These are phyloP conservation scores for Stichodactyla helianthus DNA, from an alignment of 64 coral and sea anemone species.

Conservation along the genomic window DNA sequence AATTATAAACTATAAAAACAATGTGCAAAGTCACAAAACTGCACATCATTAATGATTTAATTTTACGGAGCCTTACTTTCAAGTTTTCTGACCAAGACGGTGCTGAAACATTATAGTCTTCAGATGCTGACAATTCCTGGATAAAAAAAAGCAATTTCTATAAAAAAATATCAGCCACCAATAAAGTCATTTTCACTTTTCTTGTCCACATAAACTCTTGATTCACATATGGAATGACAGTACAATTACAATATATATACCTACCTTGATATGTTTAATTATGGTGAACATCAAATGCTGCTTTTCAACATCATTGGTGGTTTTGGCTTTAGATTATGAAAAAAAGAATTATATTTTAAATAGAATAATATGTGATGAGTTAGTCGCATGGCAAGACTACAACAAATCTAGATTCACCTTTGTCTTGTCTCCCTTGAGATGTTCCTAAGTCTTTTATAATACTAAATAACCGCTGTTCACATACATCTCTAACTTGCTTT, in stretches of 20 bases:
- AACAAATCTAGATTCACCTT: background rate
- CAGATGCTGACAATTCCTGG: background rate
- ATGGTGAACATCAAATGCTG: conserved; percentile 30
- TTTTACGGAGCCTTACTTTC: background rate
- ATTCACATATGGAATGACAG: background rate
- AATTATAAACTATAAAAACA: too few species aligned
- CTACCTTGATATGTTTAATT: conserved; percentile 53
- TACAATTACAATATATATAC: background rate
- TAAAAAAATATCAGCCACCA: background rate
- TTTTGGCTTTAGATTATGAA: background rate
- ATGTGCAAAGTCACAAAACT: too few species aligned
- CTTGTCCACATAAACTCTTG: too few species aligned
- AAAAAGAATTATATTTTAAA: background rate
- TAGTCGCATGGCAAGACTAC: too few species aligned
- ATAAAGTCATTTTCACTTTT: too few species aligned
- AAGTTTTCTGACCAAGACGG: conserved; percentile 1
- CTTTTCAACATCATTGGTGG: background rate
- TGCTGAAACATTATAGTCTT: background rate
- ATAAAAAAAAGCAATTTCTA: background rate
- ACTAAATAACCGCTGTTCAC: conserved; percentile 56
- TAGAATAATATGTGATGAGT: too few species aligned
- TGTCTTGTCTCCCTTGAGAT: background rate
- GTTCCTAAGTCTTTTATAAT: conserved; percentile 34
- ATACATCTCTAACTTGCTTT: conserved; percentile 22
- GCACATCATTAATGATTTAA: too few species aligned